Evolutionary conservation across 2,113 vertebrate species (phyloP), one percentile per base, ranked within the genome.

Genomic region (Cinclus mexicanus): DNA sequence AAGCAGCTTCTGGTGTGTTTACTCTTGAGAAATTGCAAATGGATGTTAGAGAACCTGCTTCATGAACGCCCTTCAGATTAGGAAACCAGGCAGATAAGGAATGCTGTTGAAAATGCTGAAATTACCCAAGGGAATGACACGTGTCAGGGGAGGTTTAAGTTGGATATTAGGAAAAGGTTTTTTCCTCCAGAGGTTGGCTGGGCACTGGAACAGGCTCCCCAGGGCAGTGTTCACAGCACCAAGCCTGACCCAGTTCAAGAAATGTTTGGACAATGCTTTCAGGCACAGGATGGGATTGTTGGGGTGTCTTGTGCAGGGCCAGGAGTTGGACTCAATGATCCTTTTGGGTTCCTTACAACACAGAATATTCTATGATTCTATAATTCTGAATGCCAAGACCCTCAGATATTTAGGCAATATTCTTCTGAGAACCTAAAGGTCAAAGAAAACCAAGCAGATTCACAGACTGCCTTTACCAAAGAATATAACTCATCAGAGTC

Each of bases 1-100:
- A 19, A 90, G 90, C 85, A 91, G 82, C 49, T 76, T 77, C 67
- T 79, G 75, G 17, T 60, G 55, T 90, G 49, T 94, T 93, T 95
- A 47, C 81, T 87, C 61, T 80, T 9, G 4, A 83, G 84, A 81
- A 93, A 79, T 37, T 87, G 67, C 37, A 35, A 86, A 57, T 33
- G 75, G 75, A 57, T 90, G 63, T 72, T 65, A 52, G 50, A 64
- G 75, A 94, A 76, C 67, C 41, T 37, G 41, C 49, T 79, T 69
- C 61, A 49, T 39, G 46, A 49, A 70, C 79, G 85, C 71, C 75
- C 41, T 80, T 87, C 69, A 57, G 70, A 42, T 78, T 65, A 88
- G 92, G 41, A 80, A 85, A 74, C 26, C 65, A 61, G 50, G 33
- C 63, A 88, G 71, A 64, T 87, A 83, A 92, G 55, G 56, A 33